These are phyloP conservation scores for Toxotes jaculatrix DNA, from an alignment of 2,113 vertebrate species.

Conservation along the genomic window DNA sequence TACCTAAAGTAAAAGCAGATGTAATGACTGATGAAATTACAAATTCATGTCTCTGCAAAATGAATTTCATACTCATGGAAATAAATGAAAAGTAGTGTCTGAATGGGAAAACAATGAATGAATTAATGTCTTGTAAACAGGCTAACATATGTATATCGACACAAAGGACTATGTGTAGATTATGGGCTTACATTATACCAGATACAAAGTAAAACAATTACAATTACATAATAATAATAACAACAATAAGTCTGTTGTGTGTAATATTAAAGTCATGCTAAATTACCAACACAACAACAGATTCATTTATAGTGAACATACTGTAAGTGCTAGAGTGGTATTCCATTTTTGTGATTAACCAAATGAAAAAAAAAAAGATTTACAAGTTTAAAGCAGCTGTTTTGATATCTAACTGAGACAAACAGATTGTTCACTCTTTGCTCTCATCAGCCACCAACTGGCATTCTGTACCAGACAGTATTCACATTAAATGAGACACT, in stretches of 20 bases:
- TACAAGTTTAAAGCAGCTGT: conserved; percentile 23
- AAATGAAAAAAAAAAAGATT: not conserved
- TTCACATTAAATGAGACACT: conserved; percentile 8
- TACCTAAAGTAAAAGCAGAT: too few species aligned
- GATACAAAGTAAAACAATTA: not conserved
- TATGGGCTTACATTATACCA: not conserved
- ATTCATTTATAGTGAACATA: not conserved
- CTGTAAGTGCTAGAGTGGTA: not conserved
- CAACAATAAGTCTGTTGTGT: not conserved
- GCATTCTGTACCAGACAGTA: conserved; percentile 1
- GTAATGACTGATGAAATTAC: too few species aligned
- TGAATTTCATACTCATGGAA: too few species aligned
- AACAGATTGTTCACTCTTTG: conserved; percentile 31
- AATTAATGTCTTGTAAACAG: too few species aligned
- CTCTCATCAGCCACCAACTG: conserved; percentile 58
- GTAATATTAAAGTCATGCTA: not conserved
- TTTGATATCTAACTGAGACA: conserved; percentile 13
- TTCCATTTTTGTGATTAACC: not conserved
- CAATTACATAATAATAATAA: not conserved
- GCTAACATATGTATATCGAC: too few species aligned
- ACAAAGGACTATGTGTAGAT: too few species aligned
- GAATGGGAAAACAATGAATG: too few species aligned
- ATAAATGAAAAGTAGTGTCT: too few species aligned
- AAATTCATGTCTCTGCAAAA: too few species aligned
- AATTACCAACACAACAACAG: not conserved